Conservation (phyloP, 2,888 invertebrate species). For the Tetragnatha montana region DNA sequence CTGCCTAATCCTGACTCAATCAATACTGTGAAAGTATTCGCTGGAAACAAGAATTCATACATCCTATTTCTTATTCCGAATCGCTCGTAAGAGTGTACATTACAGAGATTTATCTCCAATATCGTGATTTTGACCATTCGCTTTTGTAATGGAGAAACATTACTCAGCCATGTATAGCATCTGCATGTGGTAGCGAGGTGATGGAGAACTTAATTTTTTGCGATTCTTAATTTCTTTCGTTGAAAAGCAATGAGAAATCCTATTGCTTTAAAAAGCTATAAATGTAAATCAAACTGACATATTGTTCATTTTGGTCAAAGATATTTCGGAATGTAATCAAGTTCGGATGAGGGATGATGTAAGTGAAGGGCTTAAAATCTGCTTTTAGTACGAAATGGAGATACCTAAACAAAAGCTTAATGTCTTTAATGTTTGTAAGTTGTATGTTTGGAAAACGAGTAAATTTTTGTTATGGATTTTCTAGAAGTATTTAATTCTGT, state of each 20-base stretch:
- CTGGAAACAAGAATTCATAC: conserved; percentile 39
- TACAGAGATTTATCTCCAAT: conserved; percentile 35
- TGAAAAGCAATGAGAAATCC: neutral
- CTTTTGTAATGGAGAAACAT: conserved; percentile 32
- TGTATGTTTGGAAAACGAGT: neutral
- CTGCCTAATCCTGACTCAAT: conserved; percentile 48
- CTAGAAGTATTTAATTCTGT: too few species aligned
- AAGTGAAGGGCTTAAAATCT: neutral
- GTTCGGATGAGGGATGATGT: neutral
- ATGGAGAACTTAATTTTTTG: conserved; percentile 18
- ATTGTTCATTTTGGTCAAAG: conserved; percentile 15
- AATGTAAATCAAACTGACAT: conserved; percentile 26
- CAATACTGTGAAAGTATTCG: conserved; percentile 47
- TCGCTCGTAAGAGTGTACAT: conserved; percentile 19
- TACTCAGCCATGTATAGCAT: conserved; percentile 3
- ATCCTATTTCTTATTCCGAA: conserved; percentile 26
- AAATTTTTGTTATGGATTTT: too few species aligned
- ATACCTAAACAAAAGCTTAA: neutral
- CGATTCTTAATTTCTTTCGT: conserved; percentile 16
- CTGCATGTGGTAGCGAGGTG: neutral
- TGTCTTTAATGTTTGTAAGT: neutral
- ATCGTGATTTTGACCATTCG: conserved; percentile 13
- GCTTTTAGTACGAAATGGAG: neutral
- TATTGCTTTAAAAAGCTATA: conserved; percentile 16
- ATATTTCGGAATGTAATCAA: conserved; percentile 5